Evolutionary conservation across 2,888 invertebrate genomes (phyloP), one percentile per base, ranked within the genome.

Genomic region (Xanthorhoe designata): DNA sequence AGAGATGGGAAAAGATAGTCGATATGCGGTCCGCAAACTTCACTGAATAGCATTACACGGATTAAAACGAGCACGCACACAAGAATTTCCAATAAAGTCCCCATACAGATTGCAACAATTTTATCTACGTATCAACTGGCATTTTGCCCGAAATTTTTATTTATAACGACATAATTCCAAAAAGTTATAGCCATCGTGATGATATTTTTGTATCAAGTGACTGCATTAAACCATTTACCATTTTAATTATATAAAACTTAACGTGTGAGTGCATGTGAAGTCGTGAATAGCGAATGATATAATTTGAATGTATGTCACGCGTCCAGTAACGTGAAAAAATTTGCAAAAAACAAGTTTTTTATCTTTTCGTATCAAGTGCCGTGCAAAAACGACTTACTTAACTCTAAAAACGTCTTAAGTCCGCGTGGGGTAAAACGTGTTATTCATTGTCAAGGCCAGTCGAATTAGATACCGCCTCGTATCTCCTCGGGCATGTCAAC

Each of bases 371-470:
- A 64, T 64, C 56, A 35, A 72, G 77, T 82, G 81, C 77, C 74
- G 77, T 68, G 81, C 81, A 84, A 82, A 86, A 86, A 80, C 79
- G 77, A 80, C 84, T 82, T 77, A 80, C 84, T 82, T 77, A 82
- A 10, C 18, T 50, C 38, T 17, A n/a, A 32, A 81, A 86, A 80
- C 79, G 78, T 81, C 84, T 84, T 77, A 84, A 81, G 80, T 81
- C 85, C 86, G 88, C 87, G 89, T 84, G 80, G 75, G 78, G 85
- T 83, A 76, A 84, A 86, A 87, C 86, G 80, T 84, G 86, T 87
- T 88, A 86, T 89, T 92, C 93, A 94, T 84, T 93, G 93, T 81
- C 94, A 94, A 94, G 94, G 94, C 88, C 93, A 90, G 75, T 82
- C 78, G 83, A 89, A 87, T 89, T 89, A 90, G 91, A 92, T 90